These are phyloP conservation scores for Cosmorhoe ocellata DNA, from an alignment of 2,888 invertebrate genomes.

Conservation along the genomic window DNA sequence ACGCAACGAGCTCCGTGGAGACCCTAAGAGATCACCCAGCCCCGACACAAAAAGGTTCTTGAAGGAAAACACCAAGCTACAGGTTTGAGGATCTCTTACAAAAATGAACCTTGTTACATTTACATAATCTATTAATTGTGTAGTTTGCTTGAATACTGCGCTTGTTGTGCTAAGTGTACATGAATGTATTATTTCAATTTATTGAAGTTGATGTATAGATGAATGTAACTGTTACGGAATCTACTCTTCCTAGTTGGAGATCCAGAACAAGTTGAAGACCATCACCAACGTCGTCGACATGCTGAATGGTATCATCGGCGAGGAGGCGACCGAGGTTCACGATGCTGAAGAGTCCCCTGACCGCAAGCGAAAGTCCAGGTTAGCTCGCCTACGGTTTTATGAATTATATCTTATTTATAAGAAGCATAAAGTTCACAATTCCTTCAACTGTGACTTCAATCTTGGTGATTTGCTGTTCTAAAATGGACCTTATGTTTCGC, in stretches of 20 bases:
- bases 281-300: constrained; percentile 94
- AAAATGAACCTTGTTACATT: constrained; percentile 11
- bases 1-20: constrained; percentile 88
- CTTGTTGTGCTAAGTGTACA: constrained; percentile 3
- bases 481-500: constrained; percentile 21
- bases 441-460: neutral
- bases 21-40: constrained; percentile 86
- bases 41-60: constrained; percentile 90
- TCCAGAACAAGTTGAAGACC: constrained; percentile 90
- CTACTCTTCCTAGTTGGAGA: constrained; percentile 84
- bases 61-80: constrained; percentile 91
- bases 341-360: constrained; percentile 56
- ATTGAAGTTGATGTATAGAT: constrained; percentile 1
- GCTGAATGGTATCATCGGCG: constrained; percentile 92
- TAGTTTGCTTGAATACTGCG: constrained; percentile 22
- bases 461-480: constrained; percentile 12
- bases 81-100: constrained; percentile 81
- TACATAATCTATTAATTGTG: constrained; percentile 6
- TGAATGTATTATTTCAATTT: neutral
- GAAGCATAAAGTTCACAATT: constrained; percentile 30
- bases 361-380: constrained; percentile 75
- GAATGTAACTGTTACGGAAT: constrained; percentile 30
- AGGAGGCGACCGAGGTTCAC: constrained; percentile 72
- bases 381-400: constrained; percentile 5
- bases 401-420: constrained; percentile 5